Conservation (phyloP, 2,888 invertebrate species). For the Dinocampus coccinellae region DNA sequence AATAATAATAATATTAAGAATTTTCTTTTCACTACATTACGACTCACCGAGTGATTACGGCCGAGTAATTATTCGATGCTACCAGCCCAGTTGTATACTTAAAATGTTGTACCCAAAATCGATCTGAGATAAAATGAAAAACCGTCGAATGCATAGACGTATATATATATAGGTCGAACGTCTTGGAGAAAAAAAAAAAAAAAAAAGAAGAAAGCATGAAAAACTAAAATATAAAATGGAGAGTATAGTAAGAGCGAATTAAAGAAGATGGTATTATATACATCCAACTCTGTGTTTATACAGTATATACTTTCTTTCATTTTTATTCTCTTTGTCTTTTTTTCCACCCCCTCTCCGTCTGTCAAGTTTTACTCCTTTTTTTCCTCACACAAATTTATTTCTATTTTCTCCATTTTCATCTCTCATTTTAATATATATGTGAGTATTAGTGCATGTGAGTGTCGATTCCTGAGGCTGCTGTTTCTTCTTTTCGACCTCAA, state of each 20-base stretch:
- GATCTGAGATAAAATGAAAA: slow-evolving; percentile 26
- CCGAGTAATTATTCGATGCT: slow-evolving; percentile 42
- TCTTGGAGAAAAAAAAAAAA: neutral
- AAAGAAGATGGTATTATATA: neutral
- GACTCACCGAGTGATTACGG: slow-evolving; percentile 45
- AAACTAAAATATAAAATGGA: neutral
- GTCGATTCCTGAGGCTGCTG: slow-evolving; percentile 7
- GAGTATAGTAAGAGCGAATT: neutral
- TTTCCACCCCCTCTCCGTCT: too few species aligned
- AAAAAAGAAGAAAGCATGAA: neutral
- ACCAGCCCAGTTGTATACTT: slow-evolving; percentile 14
- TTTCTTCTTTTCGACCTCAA: slow-evolving; percentile 17
- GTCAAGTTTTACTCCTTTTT: too few species aligned
- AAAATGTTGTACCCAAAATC: slow-evolving; percentile 37
- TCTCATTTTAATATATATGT: neutral
- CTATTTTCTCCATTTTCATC: neutral
- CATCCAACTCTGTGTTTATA: too few species aligned
- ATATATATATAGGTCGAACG: neutral
- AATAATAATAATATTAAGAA: too few species aligned
- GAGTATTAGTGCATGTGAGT: too few species aligned
- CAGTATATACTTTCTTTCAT: too few species aligned
- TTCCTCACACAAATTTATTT: neutral
- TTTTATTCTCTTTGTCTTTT: too few species aligned
- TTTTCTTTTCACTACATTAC: slow-evolving; percentile 32
- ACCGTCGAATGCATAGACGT: neutral